Percentiles rank a stretch among this genome's conserved stretches.
Evolutionary conservation across 2,113 vertebrate genomes (phyloP).

Genomic region (Notarius quadriscutis): DNA sequence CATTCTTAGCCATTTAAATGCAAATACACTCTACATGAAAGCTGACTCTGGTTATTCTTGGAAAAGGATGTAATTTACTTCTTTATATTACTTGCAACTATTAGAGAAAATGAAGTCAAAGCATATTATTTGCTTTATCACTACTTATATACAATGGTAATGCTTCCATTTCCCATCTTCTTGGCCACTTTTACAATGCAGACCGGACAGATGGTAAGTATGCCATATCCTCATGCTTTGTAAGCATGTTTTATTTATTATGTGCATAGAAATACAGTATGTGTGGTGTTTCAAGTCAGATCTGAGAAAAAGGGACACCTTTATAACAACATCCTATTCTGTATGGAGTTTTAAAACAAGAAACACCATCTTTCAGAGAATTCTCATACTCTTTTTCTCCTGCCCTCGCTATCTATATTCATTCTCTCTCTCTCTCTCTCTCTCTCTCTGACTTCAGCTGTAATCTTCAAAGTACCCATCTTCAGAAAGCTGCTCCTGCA

Average conservation of each 20-base stretch:
- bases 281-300: background rate
- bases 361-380: slow-evolving; percentile 2
- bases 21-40: background rate
- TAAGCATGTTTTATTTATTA: background rate
- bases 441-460: slow-evolving; percentile 24
- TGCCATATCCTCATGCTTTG: background rate
- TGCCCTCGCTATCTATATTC: background rate
- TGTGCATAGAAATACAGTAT: background rate
- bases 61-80: slow-evolving; percentile 6
- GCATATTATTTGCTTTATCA: slow-evolving; percentile 5
- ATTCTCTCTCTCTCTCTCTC: slow-evolving; percentile 4
- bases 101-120: background rate
- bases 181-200: background rate
- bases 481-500: slow-evolving; percentile 38
- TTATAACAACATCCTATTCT: background rate
- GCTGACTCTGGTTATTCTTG: background rate
- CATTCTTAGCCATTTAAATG: slow-evolving; percentile 12
- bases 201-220: background rate
- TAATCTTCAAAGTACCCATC: slow-evolving; percentile 34
- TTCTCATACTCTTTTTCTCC: background rate
- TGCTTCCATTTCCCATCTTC: background rate
- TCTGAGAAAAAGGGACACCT: background rate
- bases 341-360: background rate
- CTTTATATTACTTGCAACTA: background rate
- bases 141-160: background rate